phyloP scores from a whole-genome alignment of 2,113 vertebrate species.

The Ochotona curzoniae region DNA sequence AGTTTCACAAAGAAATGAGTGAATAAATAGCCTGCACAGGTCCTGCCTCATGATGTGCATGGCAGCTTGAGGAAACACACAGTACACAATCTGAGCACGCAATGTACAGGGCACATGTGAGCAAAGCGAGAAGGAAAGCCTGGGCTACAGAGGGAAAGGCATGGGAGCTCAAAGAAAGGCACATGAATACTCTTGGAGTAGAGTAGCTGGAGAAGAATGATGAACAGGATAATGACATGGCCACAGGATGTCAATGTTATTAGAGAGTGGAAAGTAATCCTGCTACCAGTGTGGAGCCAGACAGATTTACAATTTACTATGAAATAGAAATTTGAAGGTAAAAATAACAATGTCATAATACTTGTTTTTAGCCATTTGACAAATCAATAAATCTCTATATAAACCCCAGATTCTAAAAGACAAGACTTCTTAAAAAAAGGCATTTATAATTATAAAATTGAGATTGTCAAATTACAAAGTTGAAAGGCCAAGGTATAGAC shows the following conservation, averaged over 20 bases:
- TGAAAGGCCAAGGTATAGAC: not conserved
- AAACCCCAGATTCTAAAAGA: not conserved
- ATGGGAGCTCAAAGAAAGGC: not conserved
- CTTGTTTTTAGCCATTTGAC: conserved; percentile 13
- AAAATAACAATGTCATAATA: not conserved
- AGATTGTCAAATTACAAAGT: not conserved
- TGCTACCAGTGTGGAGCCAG: not conserved
- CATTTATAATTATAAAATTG: not conserved
- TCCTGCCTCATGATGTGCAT: not conserved
- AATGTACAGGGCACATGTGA: not conserved
- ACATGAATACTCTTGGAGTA: not conserved
- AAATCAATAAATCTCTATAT: not conserved
- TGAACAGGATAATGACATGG: not conserved
- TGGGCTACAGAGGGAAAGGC: not conserved
- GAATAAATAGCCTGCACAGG: not conserved
- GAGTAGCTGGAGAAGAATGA: not conserved
- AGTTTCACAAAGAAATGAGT: not conserved
- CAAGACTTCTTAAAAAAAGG: not conserved
- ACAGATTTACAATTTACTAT: not conserved
- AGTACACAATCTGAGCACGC: not conserved
- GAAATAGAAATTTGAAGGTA: not conserved
- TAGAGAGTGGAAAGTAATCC: not conserved
- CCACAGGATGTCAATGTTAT: not conserved
- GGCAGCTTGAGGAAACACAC: not conserved
- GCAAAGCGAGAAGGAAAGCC: not conserved